Evolutionary conservation across 2,113 vertebrate species (phyloP).

Genomic region (Lampris megalopsis): DNA sequence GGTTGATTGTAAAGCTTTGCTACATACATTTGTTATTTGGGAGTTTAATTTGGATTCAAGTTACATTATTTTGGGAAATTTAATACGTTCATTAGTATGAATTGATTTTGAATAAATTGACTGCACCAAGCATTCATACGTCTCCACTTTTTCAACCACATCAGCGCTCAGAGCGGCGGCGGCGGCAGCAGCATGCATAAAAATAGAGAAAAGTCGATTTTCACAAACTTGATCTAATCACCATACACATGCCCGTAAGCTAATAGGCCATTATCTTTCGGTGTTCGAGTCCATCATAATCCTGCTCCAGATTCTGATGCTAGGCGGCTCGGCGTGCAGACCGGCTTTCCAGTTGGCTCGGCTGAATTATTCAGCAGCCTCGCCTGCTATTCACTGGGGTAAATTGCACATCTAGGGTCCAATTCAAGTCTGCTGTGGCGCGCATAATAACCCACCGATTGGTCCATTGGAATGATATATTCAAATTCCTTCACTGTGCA

Average conservation of each 20-base stretch:
- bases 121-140: slow-evolving; percentile 10
- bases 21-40: no score
- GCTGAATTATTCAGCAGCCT: slow-evolving; percentile 65
- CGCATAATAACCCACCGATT: slow-evolving; percentile 67
- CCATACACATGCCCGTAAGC: slow-evolving; percentile 21
- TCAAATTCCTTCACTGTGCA: slow-evolving; percentile 53
- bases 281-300: slow-evolving; percentile 1
- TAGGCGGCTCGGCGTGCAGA: slow-evolving; percentile 2
- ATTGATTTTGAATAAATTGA: slow-evolving; percentile 25
- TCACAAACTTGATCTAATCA: slow-evolving; percentile 28
- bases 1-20: no score
- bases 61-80: background rate
- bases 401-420: slow-evolving; percentile 54
- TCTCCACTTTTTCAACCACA: slow-evolving; percentile 26
- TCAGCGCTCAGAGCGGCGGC: slow-evolving; percentile 20
- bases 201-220: slow-evolving; percentile 27
- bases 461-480: slow-evolving; percentile 61
- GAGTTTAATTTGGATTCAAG: no score
- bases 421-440: slow-evolving; percentile 55
- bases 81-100: background rate
- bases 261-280: slow-evolving; percentile 39
- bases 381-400: slow-evolving; percentile 45
- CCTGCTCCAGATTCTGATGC: slow-evolving; percentile 34
- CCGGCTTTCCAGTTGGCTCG: slow-evolving; percentile 30
- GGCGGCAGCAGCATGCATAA: slow-evolving; percentile 24